phyloP scores from a whole-genome alignment of 2,113 vertebrate species.

The Leptosomus discolor region DNA sequence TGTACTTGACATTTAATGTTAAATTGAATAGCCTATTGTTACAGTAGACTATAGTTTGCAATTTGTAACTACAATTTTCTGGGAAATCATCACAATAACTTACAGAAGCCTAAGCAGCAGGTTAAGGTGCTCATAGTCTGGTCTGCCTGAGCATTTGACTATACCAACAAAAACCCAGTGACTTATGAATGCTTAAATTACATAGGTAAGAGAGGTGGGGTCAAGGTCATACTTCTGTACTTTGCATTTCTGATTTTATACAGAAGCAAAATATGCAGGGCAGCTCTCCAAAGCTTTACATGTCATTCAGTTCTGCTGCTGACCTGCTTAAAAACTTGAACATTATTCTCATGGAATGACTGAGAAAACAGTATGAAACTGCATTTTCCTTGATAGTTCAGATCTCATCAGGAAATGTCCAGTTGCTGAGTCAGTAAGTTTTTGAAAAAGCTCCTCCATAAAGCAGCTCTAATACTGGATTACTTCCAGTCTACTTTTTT shows the following conservation, averaged over 20 bases:
- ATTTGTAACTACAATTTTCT: not conserved
- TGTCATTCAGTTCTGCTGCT: slow-evolving; percentile 3
- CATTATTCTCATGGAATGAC: not conserved
- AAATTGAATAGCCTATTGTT: not conserved
- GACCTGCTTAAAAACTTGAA: slow-evolving; percentile 7
- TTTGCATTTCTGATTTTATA: not conserved
- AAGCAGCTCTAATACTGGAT: slow-evolving; percentile 49
- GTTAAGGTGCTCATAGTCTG: not conserved
- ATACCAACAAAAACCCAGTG: not conserved
- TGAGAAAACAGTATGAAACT: not conserved
- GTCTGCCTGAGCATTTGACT: not conserved
- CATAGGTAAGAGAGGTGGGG: not conserved
- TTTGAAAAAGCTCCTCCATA: slow-evolving; percentile 44
- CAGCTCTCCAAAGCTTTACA: not conserved
- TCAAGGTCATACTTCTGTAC: not conserved
- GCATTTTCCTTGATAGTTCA: slow-evolving; percentile 42
- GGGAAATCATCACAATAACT: not conserved
- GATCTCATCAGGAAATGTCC: slow-evolving; percentile 48
- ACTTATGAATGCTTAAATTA: not conserved
- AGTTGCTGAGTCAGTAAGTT: slow-evolving; percentile 55
- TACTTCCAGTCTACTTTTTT: slow-evolving; percentile 60
- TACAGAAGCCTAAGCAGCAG: not conserved
- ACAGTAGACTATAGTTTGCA: not conserved
- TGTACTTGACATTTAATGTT: not conserved
- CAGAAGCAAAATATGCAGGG: not conserved